Evolutionary conservation across 2,888 invertebrate species (phyloP).

Genomic region (Mesochorus sp.): DNA sequence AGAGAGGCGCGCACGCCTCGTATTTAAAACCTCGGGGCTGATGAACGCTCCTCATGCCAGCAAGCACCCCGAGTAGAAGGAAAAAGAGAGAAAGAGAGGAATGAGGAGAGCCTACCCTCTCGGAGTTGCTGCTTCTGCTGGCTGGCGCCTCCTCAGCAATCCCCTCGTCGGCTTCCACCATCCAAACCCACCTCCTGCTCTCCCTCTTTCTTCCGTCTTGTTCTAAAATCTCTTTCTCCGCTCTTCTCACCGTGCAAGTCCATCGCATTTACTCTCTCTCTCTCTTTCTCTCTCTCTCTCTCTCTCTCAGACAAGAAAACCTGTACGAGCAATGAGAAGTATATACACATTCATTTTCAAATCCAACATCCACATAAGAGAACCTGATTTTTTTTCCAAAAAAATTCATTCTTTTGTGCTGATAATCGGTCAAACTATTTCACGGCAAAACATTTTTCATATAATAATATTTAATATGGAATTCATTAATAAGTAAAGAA

Average conservation of each 20-base stretch:
- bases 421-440: not conserved
- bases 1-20: conserved; percentile 68
- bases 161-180: conserved; percentile 63
- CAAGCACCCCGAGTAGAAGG: conserved; percentile 61
- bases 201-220: conserved; percentile 19
- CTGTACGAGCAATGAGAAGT: conserved; percentile 5
- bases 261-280: conserved; percentile 1
- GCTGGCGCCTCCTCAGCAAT: conserved; percentile 66
- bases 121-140: conserved; percentile 51
- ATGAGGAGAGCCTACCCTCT: conserved; percentile 57
- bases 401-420: not conserved
- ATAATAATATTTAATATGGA: no score
- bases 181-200: conserved; percentile 52
- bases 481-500: no score
- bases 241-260: conserved; percentile 4
- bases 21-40: conserved; percentile 83
- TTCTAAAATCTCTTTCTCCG: conserved; percentile 27
- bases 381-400: not conserved
- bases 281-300: no score
- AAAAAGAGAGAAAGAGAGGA: conserved; percentile 44
- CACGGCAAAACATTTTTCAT: no score
- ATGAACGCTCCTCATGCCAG: conserved; percentile 82
- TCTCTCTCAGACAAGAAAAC: conserved; percentile 11
- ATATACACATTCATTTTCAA: not conserved
- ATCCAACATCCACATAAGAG: not conserved